Base-by-base conservation (phyloP, 2,113 vertebrate genomes). In the Corythornis cristatus region DNA sequence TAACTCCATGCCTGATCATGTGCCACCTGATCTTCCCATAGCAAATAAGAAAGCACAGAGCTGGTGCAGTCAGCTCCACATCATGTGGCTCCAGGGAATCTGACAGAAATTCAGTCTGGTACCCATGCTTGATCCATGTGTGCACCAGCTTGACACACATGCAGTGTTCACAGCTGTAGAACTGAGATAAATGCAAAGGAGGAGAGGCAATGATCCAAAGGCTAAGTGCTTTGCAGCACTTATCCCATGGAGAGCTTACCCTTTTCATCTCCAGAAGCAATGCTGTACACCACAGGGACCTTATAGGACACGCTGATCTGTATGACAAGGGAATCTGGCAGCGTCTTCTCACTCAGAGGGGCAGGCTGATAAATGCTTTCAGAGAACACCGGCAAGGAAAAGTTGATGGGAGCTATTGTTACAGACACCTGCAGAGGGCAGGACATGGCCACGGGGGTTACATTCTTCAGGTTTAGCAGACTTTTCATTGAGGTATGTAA, bases 381-480 rank as follows among this genome's bases (percentile, higher is more conserved):
- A 18, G 87, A 74, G 95, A 97, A 97, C 50, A 96, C 72, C 0
- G 96, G 97, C 12, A 81, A 25, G 5, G 79, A 73, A 33, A 42
- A 7, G 20, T 51, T 66, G 61, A 6, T 5, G n/a, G 97, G 88
- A 51, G 51, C 83, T n/a, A 96, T 8, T 1, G 17, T 9, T 28
- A 97, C 12, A 25, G 88, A 92, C 67, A 96, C 97, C 97, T 97
- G 86, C 58, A 42, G 83, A 25, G 42, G 31, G 15, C 42, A 78
- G 57, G 53, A 64, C 5, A 5, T 1, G 42, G 75, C 31, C 35
- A 56, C 8, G 8, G 22, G 31, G 15, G 20, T 42, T 51, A 35
- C 3, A 13, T 22, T 73, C 37, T 37, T 15, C 61, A 72, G 53
- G 23, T 67, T 51, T 14, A 79, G 72, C 51, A 61, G 20, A 2